Evolutionary conservation across 2,888 invertebrate species (phyloP), one percentile per base, ranked within the genome.

Genomic region (Sphaerophoria taeniata): DNA sequence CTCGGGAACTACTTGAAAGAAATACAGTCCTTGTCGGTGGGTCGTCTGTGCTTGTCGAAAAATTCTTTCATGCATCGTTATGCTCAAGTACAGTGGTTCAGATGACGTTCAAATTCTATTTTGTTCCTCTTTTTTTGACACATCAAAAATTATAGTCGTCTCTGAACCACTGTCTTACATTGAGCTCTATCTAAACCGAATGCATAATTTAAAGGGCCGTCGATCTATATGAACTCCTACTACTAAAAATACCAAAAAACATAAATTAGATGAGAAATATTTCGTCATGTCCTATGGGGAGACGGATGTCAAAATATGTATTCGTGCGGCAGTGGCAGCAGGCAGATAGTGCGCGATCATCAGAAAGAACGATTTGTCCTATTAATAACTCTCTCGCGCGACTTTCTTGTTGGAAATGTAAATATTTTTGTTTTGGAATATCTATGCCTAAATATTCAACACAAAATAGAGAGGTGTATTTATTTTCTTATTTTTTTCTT

Each of bases 271-370:
- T 47, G 81, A 73, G 63, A 60, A 60, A 85, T 85, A 81, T 85
- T 85, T 85, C 85, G 81, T 85, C 85, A 85, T 85, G 85, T 85
- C 81, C 73, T 70, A 76, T 70, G 73, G 75, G 77, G 81, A 76
- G 85, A 85, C 81, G 81, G 76, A 85, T 85, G 85, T 81, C 85
- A 85, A 85, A 85, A 85, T 85, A 85, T 77, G 85, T 77, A 72
- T 81, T 76, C 75, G 84, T 56, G 53, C 9, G 0, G 43, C 11
- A 12, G 11, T 14, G 11, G 60, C 9, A 4, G 43, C 11, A 9
- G 24, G 11, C 6, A 9, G 53, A 63, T 53, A 36, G 51, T 39
- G 36, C 67, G 31, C 39, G 53, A 51, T 70, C 75, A 63, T 49
- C 51, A 58, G 76, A 47, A 61, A 53, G 69, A 70, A 45, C 65